These are phyloP conservation scores for Spermophilus dauricus DNA, from an alignment of 2,113 vertebrate genomes.

Conservation along the genomic window DNA sequence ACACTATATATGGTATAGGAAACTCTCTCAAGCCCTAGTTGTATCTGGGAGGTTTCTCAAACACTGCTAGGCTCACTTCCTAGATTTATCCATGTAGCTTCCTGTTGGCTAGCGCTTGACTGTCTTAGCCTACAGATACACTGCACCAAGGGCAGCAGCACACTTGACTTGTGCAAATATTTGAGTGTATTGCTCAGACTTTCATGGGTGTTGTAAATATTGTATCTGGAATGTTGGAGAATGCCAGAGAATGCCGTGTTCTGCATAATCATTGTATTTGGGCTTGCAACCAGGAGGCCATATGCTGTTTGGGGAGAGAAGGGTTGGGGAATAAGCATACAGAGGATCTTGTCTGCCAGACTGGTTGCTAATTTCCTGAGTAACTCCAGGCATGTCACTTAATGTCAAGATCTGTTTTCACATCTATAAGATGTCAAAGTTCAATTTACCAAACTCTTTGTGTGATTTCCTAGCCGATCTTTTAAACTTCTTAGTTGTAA, in stretches of 20 bases:
- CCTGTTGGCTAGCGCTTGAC: background rate
- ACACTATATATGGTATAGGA: background rate
- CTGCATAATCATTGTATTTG: conserved; percentile 64
- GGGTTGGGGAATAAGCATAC: background rate
- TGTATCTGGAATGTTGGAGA: conserved; percentile 67
- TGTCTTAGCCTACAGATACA: conserved; percentile 2
- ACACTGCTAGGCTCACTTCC: background rate
- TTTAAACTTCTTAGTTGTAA: conserved; percentile 63
- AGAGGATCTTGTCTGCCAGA: conserved; percentile 23
- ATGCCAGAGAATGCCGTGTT: conserved; percentile 15
- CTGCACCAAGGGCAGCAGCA: background rate
- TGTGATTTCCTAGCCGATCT: conserved; percentile 42
- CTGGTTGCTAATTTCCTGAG: conserved; percentile 50
- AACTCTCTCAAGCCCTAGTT: conserved; percentile 4
- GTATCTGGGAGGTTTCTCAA: conserved; percentile 24
- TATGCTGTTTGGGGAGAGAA: conserved; percentile 45
- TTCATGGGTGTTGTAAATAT: conserved; percentile 73
- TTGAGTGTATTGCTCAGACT: conserved; percentile 73
- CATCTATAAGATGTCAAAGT: conserved; percentile 12
- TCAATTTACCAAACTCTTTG: conserved; percentile 39
- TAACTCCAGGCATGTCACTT: conserved; percentile 56
- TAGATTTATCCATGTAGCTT: conserved; percentile 43
- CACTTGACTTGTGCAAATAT: conserved; percentile 59
- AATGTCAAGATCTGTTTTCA: conserved; percentile 56
- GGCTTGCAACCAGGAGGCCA: conserved; percentile 59